Evolutionary conservation across 2,797 vertebrate species (phyloP).

Genomic region (Austrolebias charrua): DNA sequence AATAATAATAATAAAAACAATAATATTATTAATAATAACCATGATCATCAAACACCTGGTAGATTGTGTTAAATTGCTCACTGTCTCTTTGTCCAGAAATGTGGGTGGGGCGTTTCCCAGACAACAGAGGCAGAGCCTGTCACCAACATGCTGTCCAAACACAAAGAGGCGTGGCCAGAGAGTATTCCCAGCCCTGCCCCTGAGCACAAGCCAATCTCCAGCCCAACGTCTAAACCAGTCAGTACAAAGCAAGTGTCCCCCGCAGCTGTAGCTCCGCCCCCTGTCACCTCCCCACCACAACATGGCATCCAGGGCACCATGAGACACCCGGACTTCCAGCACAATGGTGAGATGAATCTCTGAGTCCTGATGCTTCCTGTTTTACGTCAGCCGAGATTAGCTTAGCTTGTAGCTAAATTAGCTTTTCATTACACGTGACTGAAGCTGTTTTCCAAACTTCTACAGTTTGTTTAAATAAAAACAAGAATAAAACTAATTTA

Average conservation of each 20-base stretch:
- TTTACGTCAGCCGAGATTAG: no score
- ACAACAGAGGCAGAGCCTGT: not conserved
- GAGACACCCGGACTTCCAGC: slow-evolving; percentile 68
- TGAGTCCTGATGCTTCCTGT: no score
- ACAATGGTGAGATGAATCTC: slow-evolving; percentile 58
- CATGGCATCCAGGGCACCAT: slow-evolving; percentile 60
- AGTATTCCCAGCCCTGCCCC: slow-evolving; percentile 4
- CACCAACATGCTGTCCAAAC: not conserved
- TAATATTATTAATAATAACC: no score
- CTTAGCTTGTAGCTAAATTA: not conserved
- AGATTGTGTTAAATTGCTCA: no score
- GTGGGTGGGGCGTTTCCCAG: slow-evolving; percentile 15
- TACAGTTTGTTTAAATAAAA: no score
- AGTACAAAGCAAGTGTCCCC: slow-evolving; percentile 8
- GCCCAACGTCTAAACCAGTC: slow-evolving; percentile 30
- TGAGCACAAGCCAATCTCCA: slow-evolving; percentile 7
- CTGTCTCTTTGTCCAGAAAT: slow-evolving; percentile 20
- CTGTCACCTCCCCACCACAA: not conserved
- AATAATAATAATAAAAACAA: no score
- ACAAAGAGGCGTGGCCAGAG: slow-evolving; percentile 40
- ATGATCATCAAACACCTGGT: no score
- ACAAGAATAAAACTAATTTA: no score
- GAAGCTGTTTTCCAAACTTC: no score
- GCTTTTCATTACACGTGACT: not conserved
- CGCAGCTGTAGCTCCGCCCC: slow-evolving; percentile 7